Evolutionary conservation across 2,888 invertebrate species (phyloP).

Genomic region (Fragum fragum): DNA sequence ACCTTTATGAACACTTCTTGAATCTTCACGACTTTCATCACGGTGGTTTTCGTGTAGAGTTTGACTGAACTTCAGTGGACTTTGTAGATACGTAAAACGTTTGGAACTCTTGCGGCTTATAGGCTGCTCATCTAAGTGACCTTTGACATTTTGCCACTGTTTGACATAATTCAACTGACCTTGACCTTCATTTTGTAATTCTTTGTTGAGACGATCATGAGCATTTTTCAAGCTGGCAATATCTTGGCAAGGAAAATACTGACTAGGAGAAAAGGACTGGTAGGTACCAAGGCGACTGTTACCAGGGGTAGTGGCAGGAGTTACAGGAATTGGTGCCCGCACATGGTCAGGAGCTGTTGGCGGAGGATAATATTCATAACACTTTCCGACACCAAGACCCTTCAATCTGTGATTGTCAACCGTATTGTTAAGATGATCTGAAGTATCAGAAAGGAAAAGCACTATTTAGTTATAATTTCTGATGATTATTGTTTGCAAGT

Average conservation of each 20-base stretch:
- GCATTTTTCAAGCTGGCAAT: conserved; percentile 36
- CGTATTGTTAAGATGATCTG: conserved; percentile 60
- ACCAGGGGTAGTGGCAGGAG: conserved; percentile 30
- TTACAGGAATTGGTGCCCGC: neutral
- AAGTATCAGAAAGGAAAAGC: conserved; percentile 22
- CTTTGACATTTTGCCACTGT: conserved; percentile 20
- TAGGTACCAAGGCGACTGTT: conserved; percentile 20
- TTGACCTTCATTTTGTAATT: conserved; percentile 33
- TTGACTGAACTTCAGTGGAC: conserved; percentile 46
- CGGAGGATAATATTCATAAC: conserved; percentile 54
- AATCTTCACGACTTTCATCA: conserved; percentile 9
- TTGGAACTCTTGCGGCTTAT: neutral
- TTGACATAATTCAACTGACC: neutral
- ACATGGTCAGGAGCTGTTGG: conserved; percentile 52
- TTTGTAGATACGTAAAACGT: conserved; percentile 35
- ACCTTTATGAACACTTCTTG: conserved; percentile 32
- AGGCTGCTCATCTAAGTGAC: conserved; percentile 2
- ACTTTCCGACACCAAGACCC: conserved; percentile 65
- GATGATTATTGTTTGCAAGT: no score
- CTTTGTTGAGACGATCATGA: conserved; percentile 23
- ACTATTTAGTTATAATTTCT: no score
- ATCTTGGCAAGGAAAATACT: conserved; percentile 17
- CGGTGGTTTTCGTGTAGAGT: conserved; percentile 21
- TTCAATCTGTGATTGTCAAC: conserved; percentile 63
- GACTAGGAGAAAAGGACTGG: conserved; percentile 40